phyloP scores from a whole-genome alignment of 2,113 vertebrate genomes.

The Oryzias javanicus region DNA sequence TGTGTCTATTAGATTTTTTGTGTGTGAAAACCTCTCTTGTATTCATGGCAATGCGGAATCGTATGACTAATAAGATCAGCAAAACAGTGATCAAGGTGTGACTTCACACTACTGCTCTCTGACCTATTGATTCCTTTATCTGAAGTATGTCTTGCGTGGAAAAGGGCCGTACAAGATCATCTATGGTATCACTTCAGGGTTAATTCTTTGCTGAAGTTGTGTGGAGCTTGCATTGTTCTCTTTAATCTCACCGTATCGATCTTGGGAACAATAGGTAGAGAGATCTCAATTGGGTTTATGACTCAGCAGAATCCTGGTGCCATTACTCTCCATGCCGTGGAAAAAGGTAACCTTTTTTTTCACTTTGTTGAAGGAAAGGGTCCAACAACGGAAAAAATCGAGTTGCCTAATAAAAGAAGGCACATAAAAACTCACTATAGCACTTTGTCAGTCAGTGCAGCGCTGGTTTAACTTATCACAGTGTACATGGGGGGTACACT shows the following conservation, averaged over 20 bases:
- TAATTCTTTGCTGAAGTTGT: constrained; percentile 20
- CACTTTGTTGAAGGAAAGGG: constrained; percentile 18
- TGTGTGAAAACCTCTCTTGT: no score
- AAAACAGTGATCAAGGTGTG: no score
- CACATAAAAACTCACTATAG: constrained; percentile 3
- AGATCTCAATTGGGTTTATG: constrained; percentile 39
- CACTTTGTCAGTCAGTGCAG: constrained; percentile 26
- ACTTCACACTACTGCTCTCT: no score
- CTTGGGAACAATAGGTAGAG: constrained; percentile 48
- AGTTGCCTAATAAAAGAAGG: constrained; percentile 24
- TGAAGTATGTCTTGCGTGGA: no score
- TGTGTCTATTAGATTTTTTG: no score
- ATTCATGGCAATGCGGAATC: no score
- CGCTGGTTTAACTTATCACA: constrained; percentile 14
- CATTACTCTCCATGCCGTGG: constrained; percentile 38
- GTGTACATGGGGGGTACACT: constrained; percentile 4
- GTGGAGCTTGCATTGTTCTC: constrained; percentile 46
- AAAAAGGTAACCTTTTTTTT: constrained; percentile 13
- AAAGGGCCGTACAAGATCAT: neutral
- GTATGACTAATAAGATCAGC: no score
- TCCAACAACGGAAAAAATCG: constrained; percentile 38
- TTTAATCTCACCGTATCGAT: constrained; percentile 54
- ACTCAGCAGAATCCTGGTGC: constrained; percentile 56
- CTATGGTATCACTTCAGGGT: neutral
- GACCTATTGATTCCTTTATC: no score